Conservation (phyloP, 2,113 vertebrate species). For the Burhinus bistriatus region DNA sequence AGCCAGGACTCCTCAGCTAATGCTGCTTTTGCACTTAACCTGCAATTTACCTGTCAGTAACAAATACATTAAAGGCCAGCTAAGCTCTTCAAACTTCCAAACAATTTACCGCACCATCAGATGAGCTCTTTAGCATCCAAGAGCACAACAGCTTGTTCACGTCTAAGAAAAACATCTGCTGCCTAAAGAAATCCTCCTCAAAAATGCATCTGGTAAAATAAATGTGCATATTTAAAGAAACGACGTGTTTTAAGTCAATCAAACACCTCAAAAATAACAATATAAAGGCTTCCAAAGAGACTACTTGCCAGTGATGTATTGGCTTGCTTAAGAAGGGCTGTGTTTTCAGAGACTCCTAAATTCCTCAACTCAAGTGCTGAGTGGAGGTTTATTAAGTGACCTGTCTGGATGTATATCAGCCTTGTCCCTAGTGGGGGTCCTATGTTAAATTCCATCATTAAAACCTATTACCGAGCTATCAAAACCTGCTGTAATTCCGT, state of each 20-base stretch:
- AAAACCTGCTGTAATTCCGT: slow-evolving; percentile 77
- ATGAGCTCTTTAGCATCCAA: slow-evolving; percentile 17
- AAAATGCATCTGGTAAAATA: slow-evolving; percentile 20
- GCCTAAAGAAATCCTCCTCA: neutral
- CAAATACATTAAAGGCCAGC: slow-evolving; percentile 67
- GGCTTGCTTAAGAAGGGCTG: slow-evolving; percentile 57
- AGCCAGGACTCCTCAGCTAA: slow-evolving; percentile 85
- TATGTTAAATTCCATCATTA: slow-evolving; percentile 82
- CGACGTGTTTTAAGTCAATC: neutral
- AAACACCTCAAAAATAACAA: slow-evolving; percentile 57
- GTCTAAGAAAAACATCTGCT: slow-evolving; percentile 33
- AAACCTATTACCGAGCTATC: slow-evolving; percentile 86
- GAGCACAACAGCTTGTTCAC: neutral
- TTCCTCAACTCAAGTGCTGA: slow-evolving; percentile 61
- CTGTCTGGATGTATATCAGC: slow-evolving; percentile 81
- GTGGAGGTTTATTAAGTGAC: slow-evolving; percentile 75
- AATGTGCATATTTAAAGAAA: slow-evolving; percentile 48
- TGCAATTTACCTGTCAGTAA: slow-evolving; percentile 95
- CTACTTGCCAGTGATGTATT: slow-evolving; percentile 56
- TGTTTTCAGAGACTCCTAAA: slow-evolving; percentile 74
- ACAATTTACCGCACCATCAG: slow-evolving; percentile 53
- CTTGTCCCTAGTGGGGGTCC: slow-evolving; percentile 79
- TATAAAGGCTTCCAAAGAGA: slow-evolving; percentile 33
- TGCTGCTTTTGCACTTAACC: slow-evolving; percentile 92
- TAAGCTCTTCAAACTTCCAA: slow-evolving; percentile 66